These are phyloP conservation scores for Conomelus anceps DNA, from an alignment of 2,888 invertebrate species.

Conservation along the genomic window DNA sequence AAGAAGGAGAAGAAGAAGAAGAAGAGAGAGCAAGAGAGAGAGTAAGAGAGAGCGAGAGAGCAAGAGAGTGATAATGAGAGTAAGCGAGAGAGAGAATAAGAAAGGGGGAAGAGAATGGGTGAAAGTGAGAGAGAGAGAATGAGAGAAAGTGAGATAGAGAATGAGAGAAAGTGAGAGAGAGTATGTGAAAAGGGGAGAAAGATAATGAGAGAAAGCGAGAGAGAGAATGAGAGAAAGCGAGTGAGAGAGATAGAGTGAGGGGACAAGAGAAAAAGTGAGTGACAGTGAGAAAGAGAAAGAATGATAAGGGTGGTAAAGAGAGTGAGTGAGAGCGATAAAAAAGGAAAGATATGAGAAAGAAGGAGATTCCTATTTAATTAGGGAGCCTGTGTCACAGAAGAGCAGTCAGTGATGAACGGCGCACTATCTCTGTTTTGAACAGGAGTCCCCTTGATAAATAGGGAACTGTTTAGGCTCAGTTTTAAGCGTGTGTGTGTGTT, in stretches of 20 bases:
- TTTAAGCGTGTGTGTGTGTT: not conserved
- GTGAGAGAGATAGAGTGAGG: not conserved
- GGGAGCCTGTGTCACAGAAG: not conserved
- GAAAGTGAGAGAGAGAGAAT: not conserved
- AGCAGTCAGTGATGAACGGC: not conserved
- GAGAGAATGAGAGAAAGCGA: not conserved
- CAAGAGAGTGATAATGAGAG: not conserved
- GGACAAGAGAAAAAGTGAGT: not conserved
- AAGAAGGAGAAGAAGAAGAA: not conserved
- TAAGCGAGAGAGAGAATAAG: not conserved
- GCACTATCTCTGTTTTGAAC: not conserved
- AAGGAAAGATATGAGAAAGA: not conserved
- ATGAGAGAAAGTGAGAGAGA: too few species aligned
- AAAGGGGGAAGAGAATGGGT: too few species aligned
- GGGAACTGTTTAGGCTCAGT: not conserved
- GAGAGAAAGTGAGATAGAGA: not conserved
- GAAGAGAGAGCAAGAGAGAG: not conserved
- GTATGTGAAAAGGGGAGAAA: not conserved
- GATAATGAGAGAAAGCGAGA: not conserved
- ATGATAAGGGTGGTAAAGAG: too few species aligned
- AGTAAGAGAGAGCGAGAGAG: not conserved
- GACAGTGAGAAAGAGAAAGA: not conserved
- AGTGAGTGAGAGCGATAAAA: not conserved
- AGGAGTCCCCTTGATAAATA: not conserved
- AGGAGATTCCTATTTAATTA: not conserved